phyloP scores from a whole-genome alignment of 2,797 vertebrate species.

The Poecilia wingei region DNA sequence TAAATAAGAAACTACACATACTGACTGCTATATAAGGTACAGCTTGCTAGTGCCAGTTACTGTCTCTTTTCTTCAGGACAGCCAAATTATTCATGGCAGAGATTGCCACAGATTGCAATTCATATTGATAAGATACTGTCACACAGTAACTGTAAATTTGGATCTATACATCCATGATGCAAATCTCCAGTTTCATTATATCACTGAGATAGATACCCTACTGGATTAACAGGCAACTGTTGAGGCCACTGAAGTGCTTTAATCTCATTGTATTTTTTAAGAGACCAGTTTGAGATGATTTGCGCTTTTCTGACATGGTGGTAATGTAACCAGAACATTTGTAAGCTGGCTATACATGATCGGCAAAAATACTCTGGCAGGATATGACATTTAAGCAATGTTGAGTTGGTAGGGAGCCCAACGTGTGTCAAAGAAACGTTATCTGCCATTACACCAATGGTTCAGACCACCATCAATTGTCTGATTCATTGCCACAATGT shows the following conservation, averaged over 20 bases:
- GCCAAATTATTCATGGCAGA: neutral
- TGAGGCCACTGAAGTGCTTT: neutral
- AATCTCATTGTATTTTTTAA: neutral
- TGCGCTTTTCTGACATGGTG: neutral
- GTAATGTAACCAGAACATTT: neutral
- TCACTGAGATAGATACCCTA: neutral
- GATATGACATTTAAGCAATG: neutral
- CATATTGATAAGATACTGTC: neutral
- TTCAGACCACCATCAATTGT: neutral
- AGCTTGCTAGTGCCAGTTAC: neutral
- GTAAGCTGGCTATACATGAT: neutral
- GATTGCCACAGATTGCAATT: neutral
- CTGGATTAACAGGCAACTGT: neutral
- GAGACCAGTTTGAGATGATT: neutral
- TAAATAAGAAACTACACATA: constrained; percentile 44
- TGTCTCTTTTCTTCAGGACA: neutral
- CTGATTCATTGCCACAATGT: neutral
- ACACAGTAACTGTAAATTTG: neutral
- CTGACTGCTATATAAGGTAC: neutral
- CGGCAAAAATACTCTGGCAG: neutral
- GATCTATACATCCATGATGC: neutral
- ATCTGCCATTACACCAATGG: neutral
- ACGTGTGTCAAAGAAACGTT: neutral
- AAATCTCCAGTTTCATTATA: neutral
- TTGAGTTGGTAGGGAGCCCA: neutral